Percentiles rank a stretch among this genome's conserved stretches.
These are phyloP conservation scores for Nesometra sesokonis DNA, from an alignment of 35 echinoderm and acorn worm species.

Conservation along the genomic window DNA sequence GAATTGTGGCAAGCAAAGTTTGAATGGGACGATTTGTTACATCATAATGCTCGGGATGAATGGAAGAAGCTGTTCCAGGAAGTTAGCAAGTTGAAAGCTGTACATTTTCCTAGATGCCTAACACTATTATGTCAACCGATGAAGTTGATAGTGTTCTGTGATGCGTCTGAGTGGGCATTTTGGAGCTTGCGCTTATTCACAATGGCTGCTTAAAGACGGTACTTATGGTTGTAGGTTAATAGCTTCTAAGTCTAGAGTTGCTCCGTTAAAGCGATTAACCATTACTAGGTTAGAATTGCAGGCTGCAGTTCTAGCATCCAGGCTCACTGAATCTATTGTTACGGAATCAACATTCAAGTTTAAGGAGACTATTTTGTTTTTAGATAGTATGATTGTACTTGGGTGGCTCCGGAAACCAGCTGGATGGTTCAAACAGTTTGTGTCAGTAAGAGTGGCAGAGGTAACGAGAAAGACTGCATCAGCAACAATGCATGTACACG, in stretches of 20 bases:
- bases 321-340: background rate
- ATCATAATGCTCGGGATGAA: too few relatives aligned
- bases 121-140: too few relatives aligned
- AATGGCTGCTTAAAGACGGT: background rate
- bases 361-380: background rate
- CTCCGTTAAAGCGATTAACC: background rate
- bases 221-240: background rate
- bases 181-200: background rate
- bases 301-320: background rate
- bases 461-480: background rate
- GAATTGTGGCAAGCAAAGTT: too few relatives aligned
- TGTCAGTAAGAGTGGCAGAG: background rate
- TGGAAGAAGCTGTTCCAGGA: too few relatives aligned
- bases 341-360: background rate
- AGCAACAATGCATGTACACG: background rate
- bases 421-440: slow-evolving; percentile 14
- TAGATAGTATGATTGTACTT: too few relatives aligned
- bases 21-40: too few relatives aligned
- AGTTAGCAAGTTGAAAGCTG: too few relatives aligned
- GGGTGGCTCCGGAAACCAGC: background rate
- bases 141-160: background rate
- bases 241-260: background rate
- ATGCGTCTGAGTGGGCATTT: too few relatives aligned
- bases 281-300: background rate
- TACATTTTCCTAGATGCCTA: too few relatives aligned